phyloP scores from a whole-genome alignment of 2,888 invertebrate genomes.

The Hyalella azteca region DNA sequence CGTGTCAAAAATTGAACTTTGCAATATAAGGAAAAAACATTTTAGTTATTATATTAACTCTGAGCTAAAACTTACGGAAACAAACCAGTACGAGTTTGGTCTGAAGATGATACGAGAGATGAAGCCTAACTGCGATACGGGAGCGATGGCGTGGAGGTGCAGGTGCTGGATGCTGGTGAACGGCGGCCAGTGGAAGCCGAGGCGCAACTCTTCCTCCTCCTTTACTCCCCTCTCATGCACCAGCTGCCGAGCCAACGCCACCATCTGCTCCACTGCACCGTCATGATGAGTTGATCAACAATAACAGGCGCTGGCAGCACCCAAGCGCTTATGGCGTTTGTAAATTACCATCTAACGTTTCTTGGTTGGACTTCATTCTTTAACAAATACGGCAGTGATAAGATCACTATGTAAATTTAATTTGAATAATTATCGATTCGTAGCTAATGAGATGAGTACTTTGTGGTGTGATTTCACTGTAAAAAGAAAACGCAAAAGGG shows the following conservation, averaged over 20 bases:
- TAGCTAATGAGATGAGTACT: no score
- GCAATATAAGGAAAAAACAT: background rate
- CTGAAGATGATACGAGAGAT: constrained; percentile 72
- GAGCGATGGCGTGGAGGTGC: constrained; percentile 85
- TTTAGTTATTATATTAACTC: background rate
- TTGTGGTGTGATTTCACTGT: no score
- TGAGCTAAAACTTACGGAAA: constrained; percentile 70
- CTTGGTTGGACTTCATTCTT: no score
- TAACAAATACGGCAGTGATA: no score
- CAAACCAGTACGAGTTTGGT: constrained; percentile 82
- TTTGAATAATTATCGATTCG: no score
- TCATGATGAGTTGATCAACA: no score
- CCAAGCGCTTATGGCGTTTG: no score
- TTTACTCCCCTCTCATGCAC: background rate
- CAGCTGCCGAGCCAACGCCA: background rate
- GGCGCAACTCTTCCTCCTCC: constrained; percentile 70
- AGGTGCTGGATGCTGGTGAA: constrained; percentile 82
- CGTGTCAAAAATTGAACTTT: background rate
- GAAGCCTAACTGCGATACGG: constrained; percentile 75
- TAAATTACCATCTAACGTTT: no score
- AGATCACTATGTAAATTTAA: no score
- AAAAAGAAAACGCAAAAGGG: no score
- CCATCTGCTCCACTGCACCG: constrained; percentile 15
- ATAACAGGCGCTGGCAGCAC: no score
- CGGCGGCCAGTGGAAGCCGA: constrained; percentile 92